Conservation (phyloP, 2,113 vertebrate species). For the Acrocephalus arundinaceus region DNA sequence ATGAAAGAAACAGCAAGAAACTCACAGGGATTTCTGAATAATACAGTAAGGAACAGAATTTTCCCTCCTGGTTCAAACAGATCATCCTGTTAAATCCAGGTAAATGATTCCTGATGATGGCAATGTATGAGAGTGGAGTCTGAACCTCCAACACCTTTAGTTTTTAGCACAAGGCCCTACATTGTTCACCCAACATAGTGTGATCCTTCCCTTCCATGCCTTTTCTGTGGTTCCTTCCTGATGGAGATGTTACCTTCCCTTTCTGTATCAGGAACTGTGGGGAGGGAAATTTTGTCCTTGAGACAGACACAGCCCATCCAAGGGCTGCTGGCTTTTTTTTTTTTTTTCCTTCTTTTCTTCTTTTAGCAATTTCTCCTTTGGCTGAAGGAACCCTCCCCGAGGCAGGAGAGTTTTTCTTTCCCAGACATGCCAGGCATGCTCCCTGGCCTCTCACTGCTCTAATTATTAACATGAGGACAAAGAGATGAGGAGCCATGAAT, state of each 20-base stretch:
- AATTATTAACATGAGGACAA: constrained; percentile 41
- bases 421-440: background rate
- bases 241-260: background rate
- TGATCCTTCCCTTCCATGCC: background rate
- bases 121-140: background rate
- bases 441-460: background rate
- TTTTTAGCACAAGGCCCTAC: background rate
- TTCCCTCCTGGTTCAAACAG: background rate
- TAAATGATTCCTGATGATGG: background rate
- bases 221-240: background rate
- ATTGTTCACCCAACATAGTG: background rate
- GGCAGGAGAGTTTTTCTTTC: constrained; percentile 20
- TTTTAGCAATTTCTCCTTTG: constrained; percentile 36
- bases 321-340: background rate
- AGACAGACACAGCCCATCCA: background rate
- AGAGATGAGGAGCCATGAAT: constrained; percentile 5
- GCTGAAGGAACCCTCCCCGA: constrained; percentile 19
- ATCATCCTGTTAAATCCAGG: background rate
- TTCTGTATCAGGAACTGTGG: background rate
- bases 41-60: background rate
- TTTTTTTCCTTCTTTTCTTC: background rate
- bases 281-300: constrained; percentile 12
- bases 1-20: background rate
- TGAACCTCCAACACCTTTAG: background rate
- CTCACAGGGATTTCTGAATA: background rate